phyloP scores from a whole-genome alignment of 1,140 invertebrate genomes.

The Papilio machaon region DNA sequence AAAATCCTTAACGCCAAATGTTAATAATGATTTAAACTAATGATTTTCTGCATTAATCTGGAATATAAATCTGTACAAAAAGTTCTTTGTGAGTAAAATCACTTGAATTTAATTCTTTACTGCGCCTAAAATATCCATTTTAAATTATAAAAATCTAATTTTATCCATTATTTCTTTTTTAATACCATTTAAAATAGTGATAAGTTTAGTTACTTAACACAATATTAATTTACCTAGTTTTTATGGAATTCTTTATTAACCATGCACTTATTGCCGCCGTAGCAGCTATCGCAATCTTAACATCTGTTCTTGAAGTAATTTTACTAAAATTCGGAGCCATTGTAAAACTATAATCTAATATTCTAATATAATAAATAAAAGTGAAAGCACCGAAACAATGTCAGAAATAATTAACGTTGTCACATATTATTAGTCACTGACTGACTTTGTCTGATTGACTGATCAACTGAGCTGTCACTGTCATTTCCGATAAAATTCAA shows the following conservation, averaged over 20 bases:
- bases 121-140: too few relatives aligned
- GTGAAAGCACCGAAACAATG: conserved; percentile 31
- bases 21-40: too few relatives aligned
- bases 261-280: conserved; percentile 73
- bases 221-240: conserved; percentile 61
- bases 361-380: conserved; percentile 17
- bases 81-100: too few relatives aligned
- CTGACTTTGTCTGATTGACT: conserved; percentile 7
- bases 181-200: neutral
- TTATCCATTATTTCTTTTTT: neutral
- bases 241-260: conserved; percentile 66
- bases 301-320: conserved; percentile 72
- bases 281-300: conserved; percentile 72
- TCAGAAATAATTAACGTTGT: conserved; percentile 9
- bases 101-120: too few relatives aligned
- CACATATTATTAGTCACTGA: conserved; percentile 32
- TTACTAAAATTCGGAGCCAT: conserved; percentile 78
- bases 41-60: too few relatives aligned
- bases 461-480: neutral
- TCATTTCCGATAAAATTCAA: neutral
- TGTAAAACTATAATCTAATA: conserved; percentile 40
- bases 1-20: too few relatives aligned
- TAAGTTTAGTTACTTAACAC: neutral
- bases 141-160: too few relatives aligned
- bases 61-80: too few relatives aligned